phyloP scores from a whole-genome alignment of 1,140 invertebrate species.

The Papilio aristodemus region DNA sequence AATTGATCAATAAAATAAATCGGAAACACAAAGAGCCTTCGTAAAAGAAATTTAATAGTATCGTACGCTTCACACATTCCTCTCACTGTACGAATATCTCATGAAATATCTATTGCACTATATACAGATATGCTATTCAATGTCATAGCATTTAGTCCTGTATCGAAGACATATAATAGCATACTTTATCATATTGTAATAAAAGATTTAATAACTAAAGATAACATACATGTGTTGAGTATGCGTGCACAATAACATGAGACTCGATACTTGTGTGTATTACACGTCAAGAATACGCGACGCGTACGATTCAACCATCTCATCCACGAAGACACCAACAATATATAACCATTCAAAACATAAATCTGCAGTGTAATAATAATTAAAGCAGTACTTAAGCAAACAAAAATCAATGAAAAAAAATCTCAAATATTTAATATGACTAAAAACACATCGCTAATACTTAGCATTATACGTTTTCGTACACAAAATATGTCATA shows the following conservation, averaged over 20 bases:
- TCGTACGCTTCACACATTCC: neutral
- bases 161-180: too few relatives aligned
- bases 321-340: conserved; percentile 40
- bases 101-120: too few relatives aligned
- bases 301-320: conserved; percentile 35
- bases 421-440: conserved; percentile 65
- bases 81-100: too few relatives aligned
- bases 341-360: conserved; percentile 62
- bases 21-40: conserved; percentile 43
- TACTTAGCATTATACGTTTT: conserved; percentile 50
- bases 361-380: conserved; percentile 65
- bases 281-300: neutral
- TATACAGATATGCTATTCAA: too few relatives aligned
- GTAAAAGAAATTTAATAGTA: neutral
- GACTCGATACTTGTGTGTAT: too few relatives aligned
- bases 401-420: conserved; percentile 52
- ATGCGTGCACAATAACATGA: too few relatives aligned
- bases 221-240: too few relatives aligned
- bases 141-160: too few relatives aligned
- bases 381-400: conserved; percentile 71
- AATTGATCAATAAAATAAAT: conserved; percentile 54
- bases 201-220: too few relatives aligned
- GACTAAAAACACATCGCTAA: conserved; percentile 54
- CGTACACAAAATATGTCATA: conserved; percentile 78
- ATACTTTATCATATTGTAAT: too few relatives aligned